phyloP scores from a whole-genome alignment of 2,888 invertebrate genomes.

The Apodemia zela region DNA sequence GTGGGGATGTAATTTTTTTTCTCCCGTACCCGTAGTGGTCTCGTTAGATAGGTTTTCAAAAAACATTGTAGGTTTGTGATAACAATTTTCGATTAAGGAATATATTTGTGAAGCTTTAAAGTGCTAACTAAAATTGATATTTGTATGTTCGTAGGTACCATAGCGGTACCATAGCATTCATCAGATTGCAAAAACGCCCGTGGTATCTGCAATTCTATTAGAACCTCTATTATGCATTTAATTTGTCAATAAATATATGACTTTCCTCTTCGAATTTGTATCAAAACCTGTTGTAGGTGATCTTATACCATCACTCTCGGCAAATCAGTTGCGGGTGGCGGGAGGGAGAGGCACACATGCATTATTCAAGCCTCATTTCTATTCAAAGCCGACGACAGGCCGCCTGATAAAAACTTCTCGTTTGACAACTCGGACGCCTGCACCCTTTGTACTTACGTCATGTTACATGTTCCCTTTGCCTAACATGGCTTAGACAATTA shows the following conservation, averaged over 20 bases:
- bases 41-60: too few relatives aligned
- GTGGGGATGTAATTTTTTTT: too few relatives aligned
- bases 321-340: constrained; percentile 57
- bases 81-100: too few relatives aligned
- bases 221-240: not conserved
- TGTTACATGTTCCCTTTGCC: constrained; percentile 57
- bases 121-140: too few relatives aligned
- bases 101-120: too few relatives aligned
- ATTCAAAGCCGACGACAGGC: constrained; percentile 72
- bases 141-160: too few relatives aligned
- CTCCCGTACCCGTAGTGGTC: too few relatives aligned
- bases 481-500: constrained; percentile 45
- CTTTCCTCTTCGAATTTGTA: constrained; percentile 23
- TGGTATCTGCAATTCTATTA: too few relatives aligned
- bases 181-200: too few relatives aligned
- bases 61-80: too few relatives aligned
- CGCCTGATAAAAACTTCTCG: constrained; percentile 77
- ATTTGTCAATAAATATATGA: not conserved
- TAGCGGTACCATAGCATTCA: too few relatives aligned
- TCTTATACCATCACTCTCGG: constrained; percentile 41
- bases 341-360: constrained; percentile 47
- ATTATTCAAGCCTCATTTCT: constrained; percentile 78
- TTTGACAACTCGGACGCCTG: constrained; percentile 76
- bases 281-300: constrained; percentile 37
- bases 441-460: constrained; percentile 76